phyloP scores from a whole-genome alignment of 2,888 invertebrate genomes.

The Eustalomyia histrio region DNA sequence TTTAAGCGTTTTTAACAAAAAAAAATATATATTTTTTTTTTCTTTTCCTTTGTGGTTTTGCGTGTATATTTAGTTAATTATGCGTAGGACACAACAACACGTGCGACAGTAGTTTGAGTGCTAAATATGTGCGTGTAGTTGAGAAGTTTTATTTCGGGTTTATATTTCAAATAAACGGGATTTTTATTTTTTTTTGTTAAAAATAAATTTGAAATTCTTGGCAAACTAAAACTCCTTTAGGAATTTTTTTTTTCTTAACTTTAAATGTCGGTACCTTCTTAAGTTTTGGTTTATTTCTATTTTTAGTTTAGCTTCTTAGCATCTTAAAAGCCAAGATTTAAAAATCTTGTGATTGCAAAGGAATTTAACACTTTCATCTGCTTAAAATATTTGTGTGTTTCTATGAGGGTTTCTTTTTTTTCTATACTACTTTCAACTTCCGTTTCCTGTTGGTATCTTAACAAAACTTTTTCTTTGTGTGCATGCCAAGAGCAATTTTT shows the following conservation, averaged over 20 bases:
- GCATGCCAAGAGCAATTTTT: neutral
- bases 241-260: neutral
- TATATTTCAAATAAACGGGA: neutral
- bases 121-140: neutral
- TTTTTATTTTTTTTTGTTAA: too few relatives aligned
- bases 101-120: neutral
- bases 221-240: neutral
- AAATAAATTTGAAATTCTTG: neutral
- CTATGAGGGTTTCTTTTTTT: neutral
- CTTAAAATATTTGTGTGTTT: neutral
- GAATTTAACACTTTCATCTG: neutral
- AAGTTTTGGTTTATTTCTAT: conserved; percentile 32
- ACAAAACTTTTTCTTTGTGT: neutral
- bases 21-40: neutral
- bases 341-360: neutral
- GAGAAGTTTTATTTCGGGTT: conserved; percentile 1
- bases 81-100: neutral
- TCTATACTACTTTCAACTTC: neutral
- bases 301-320: neutral
- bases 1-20: neutral
- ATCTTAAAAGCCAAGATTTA: neutral
- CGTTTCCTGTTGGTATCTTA: conserved; percentile 32
- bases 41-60: neutral
- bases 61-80: neutral
- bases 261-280: conserved; percentile 34